These are phyloP conservation scores for Eurosta solidaginis DNA, from an alignment of 1,140 invertebrate genomes.

Conservation along the genomic window DNA sequence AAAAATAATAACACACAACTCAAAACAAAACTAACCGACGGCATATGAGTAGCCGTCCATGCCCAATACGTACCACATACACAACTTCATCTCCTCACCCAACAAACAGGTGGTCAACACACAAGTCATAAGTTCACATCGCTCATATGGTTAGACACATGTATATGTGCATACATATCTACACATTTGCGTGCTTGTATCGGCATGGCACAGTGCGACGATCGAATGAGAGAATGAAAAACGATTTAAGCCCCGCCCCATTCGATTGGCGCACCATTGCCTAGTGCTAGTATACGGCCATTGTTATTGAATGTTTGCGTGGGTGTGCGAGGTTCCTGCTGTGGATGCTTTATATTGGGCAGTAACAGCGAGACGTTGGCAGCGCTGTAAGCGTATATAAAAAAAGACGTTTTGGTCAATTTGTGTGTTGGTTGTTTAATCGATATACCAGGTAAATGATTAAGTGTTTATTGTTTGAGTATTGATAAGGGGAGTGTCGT, in stretches of 20 bases:
- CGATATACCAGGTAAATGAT: slow-evolving; percentile 2
- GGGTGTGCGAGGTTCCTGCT: neutral
- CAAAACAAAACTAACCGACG: neutral
- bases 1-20: neutral
- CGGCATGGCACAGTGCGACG: neutral
- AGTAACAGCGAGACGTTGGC: neutral
- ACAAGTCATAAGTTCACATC: too few species aligned
- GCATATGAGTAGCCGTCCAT: slow-evolving; percentile 4
- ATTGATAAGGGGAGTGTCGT: too few species aligned
- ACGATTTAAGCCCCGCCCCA: slow-evolving; percentile 57
- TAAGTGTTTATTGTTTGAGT: neutral
- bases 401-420: neutral
- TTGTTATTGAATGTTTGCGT: neutral
- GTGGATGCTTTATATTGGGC: neutral
- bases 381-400: slow-evolving; percentile 1
- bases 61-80: neutral
- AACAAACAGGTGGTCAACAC: slow-evolving; percentile 1
- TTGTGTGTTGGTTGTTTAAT: neutral
- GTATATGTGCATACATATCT: too few species aligned
- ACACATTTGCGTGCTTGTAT: neutral
- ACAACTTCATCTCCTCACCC: neutral
- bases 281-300: slow-evolving; percentile 21
- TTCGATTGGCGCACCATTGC: slow-evolving; percentile 55
- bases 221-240: slow-evolving; percentile 34
- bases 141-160: too few species aligned